Conservation (phyloP, 92 coral and sea anemone genomes). For the Meandrina meandrites region DNA sequence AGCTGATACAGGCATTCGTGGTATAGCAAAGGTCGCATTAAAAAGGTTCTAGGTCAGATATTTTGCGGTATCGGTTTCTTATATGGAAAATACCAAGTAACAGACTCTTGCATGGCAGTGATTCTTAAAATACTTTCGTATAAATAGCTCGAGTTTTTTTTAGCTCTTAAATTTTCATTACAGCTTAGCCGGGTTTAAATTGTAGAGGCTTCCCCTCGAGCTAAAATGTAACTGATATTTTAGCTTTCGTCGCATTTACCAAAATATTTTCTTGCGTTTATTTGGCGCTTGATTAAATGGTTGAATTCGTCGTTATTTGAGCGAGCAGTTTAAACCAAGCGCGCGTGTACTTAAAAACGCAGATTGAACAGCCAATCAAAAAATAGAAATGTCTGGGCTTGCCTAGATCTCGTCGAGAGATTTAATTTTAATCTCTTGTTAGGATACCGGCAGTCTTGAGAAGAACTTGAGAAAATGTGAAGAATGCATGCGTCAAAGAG, state of each 20-base stretch:
- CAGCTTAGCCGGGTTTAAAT: not conserved
- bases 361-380: no score
- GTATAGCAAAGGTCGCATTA: not conserved
- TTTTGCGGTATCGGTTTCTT: not conserved
- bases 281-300: no score
- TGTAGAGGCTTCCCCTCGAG: not conserved
- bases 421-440: not conserved
- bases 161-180: not conserved
- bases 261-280: not conserved
- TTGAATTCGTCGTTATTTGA: no score
- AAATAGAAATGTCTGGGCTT: no score
- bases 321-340: no score
- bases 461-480: not conserved
- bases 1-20: not conserved
- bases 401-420: no score
- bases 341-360: no score
- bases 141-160: not conserved
- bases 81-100: conserved; percentile 3
- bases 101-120: not conserved
- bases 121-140: not conserved
- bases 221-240: not conserved
- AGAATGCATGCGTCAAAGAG: not conserved
- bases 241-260: not conserved
- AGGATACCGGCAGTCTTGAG: not conserved
- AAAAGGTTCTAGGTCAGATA: conserved; percentile 18